Conservation (phyloP, 2,113 vertebrate genomes). For the Carettochelys insculpta region DNA sequence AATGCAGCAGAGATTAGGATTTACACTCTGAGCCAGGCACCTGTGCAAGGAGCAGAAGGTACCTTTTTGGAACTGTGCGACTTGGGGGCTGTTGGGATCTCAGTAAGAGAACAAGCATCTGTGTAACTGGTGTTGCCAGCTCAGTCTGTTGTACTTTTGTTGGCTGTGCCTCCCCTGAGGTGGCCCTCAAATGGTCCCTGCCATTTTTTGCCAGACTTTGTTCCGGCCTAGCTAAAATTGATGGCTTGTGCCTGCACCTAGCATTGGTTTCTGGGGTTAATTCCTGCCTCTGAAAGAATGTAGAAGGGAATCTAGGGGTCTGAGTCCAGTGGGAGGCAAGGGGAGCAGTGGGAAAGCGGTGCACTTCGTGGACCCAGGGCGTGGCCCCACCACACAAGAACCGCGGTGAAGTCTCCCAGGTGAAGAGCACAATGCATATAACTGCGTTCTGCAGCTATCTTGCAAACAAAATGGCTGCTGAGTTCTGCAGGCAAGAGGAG, state of each 20-base stretch:
- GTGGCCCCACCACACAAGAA: not conserved
- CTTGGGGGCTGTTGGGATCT: not conserved
- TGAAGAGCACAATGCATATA: fast-evolving
- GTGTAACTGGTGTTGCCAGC: not conserved
- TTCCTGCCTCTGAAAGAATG: not conserved
- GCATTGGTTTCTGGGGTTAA: not conserved
- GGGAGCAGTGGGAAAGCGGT: not conserved
- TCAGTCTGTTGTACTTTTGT: not conserved
- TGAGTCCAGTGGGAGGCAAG: not conserved
- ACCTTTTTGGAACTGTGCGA: not conserved
- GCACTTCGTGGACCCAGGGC: not conserved
- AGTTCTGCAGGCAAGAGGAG: fast-evolving
- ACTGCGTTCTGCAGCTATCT: not conserved
- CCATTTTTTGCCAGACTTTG: not conserved
- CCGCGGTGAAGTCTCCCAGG: not conserved
- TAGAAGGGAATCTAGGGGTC: not conserved
- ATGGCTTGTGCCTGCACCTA: not conserved
- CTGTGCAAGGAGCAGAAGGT: not conserved
- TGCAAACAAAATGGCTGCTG: not conserved
- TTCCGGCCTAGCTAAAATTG: not conserved
- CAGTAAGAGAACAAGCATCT: not conserved
- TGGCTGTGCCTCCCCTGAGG: not conserved
- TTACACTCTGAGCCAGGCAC: not conserved
- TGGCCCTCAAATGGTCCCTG: not conserved
- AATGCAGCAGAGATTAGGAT: not conserved